Evolutionary conservation across 2,113 vertebrate genomes (phyloP).

Genomic region (Phocoena sinus): DNA sequence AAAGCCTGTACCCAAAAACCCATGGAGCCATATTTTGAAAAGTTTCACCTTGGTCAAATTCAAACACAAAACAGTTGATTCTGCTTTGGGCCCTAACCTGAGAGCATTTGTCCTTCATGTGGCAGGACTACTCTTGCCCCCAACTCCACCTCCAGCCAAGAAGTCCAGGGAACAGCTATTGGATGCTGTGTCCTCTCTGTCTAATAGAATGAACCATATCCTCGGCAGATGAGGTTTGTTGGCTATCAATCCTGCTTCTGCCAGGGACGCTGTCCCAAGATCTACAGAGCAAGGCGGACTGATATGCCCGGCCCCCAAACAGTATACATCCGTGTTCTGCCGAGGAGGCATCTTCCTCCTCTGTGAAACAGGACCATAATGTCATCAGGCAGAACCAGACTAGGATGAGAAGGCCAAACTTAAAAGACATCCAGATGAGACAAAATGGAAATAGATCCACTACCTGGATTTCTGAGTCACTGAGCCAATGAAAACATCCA

Average conservation of each 20-base stretch:
- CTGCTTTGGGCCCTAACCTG: not conserved
- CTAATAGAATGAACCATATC: not conserved
- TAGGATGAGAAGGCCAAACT: not conserved
- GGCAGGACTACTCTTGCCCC: not conserved
- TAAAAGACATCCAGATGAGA: not conserved
- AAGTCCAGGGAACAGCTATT: not conserved
- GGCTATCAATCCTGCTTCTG: not conserved
- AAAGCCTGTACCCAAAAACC: not conserved
- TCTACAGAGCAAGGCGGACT: not conserved
- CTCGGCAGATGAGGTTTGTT: not conserved
- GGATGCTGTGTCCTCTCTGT: not conserved
- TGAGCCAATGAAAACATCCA: not conserved
- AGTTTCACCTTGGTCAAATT: not conserved
- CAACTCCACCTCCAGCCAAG: not conserved
- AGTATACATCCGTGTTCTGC: not conserved
- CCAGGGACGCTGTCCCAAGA: not conserved
- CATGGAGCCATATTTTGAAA: not conserved
- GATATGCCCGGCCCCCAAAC: not conserved
- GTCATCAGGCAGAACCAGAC: not conserved
- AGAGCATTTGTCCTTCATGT: not conserved
- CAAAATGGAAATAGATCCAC: not conserved
- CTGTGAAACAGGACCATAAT: not conserved
- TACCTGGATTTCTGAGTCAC: not conserved
- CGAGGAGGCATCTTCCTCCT: not conserved
- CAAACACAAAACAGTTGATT: not conserved